These are phyloP conservation scores for Ornithoptera priamus DNA, from an alignment of 2,888 invertebrate species.

Conservation along the genomic window DNA sequence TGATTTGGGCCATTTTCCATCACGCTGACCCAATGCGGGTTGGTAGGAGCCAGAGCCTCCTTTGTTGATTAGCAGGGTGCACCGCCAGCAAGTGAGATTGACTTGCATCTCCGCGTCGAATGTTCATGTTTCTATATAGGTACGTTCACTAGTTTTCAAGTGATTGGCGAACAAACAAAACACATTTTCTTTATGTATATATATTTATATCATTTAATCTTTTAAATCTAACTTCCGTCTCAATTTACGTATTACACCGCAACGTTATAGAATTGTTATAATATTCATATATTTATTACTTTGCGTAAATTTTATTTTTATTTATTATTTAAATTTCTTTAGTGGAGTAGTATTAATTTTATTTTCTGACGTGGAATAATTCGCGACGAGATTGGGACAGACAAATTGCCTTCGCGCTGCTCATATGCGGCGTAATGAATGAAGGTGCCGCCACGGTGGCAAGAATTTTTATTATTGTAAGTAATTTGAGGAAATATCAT, in stretches of 20 bases:
- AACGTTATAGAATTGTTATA: background rate
- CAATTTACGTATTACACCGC: background rate
- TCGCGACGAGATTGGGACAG: slow-evolving; percentile 13
- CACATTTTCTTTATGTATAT: too few relatives aligned
- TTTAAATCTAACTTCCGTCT: background rate
- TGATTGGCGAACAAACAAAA: too few relatives aligned
- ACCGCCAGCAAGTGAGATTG: too few relatives aligned
- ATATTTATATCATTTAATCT: too few relatives aligned
- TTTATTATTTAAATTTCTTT: slow-evolving; percentile 8
- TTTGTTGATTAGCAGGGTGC: too few relatives aligned
- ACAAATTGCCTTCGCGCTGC: slow-evolving; percentile 9
- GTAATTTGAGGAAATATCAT: background rate
- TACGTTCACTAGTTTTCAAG: too few relatives aligned
- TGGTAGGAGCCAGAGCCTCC: too few relatives aligned
- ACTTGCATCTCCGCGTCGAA: too few relatives aligned
- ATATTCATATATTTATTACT: slow-evolving; percentile 3
- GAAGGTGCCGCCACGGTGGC: background rate
- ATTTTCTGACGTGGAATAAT: slow-evolving; percentile 14
- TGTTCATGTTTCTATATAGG: too few relatives aligned
- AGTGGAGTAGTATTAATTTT: background rate
- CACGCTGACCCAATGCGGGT: too few relatives aligned
- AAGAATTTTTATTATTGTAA: slow-evolving; percentile 6
- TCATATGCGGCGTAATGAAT: slow-evolving; percentile 14
- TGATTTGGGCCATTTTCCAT: too few relatives aligned
- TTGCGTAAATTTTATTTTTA: slow-evolving; percentile 5